Conservation (phyloP, 2,113 vertebrate genomes). For the Plotosus lineatus region DNA sequence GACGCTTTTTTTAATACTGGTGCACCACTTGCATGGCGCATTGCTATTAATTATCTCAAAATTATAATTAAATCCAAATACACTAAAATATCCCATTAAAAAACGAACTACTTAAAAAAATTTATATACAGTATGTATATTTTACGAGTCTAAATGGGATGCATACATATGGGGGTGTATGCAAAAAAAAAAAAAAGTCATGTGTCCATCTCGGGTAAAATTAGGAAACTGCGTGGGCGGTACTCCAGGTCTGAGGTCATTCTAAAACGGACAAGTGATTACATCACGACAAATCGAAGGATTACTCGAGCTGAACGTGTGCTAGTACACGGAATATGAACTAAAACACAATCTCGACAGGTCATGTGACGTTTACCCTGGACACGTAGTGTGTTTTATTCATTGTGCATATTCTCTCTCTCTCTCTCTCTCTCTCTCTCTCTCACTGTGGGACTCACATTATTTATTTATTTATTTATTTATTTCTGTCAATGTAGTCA, state of each 20-base stretch:
- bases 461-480: not conserved
- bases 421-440: not conserved
- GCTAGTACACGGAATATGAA: not conserved
- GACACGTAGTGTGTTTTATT: not conserved
- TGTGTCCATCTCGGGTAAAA: too few species aligned
- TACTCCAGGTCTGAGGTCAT: not conserved
- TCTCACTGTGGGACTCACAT: not conserved
- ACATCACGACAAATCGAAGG: not conserved
- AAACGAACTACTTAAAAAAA: too few species aligned
- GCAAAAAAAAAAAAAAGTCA: too few species aligned
- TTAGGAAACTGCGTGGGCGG: too few species aligned
- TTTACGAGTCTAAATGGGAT: too few species aligned
- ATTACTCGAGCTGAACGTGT: not conserved
- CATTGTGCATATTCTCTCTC: not conserved
- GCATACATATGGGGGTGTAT: too few species aligned
- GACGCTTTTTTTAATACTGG: too few species aligned
- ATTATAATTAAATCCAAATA: too few species aligned
- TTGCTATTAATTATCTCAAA: too few species aligned
- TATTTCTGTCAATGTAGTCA: not conserved
- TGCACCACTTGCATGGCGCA: too few species aligned
- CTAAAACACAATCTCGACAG: not conserved
- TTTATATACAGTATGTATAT: too few species aligned
- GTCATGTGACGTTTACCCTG: not conserved
- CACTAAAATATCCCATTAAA: too few species aligned
- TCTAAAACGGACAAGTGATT: not conserved